Evolutionary conservation across 1,140 invertebrate species (phyloP), one percentile per base, ranked within the genome.

Genomic region (Eumeta japonica): DNA sequence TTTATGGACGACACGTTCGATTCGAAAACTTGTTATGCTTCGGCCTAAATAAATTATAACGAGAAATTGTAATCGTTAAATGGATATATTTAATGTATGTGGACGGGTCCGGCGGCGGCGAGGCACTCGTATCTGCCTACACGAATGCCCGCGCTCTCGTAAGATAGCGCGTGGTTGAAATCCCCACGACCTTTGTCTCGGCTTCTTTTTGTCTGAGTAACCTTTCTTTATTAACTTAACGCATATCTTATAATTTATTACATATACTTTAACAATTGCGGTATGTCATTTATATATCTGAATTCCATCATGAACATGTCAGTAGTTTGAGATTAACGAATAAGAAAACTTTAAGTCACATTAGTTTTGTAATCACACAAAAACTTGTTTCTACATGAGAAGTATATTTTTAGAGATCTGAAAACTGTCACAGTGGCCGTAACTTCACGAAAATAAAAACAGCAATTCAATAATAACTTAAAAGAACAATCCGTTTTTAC

Each of bases 21-120:
- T 71, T 74, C 70, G 62, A 70, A 71, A 71, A 71, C 70, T 71
- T 71, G 70, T 74, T 71, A 68, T 71, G 63, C 64, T 67, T 65
- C 66, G 60, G 62, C 62, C 60, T 67, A 64, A 73, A 71, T 74
- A 74, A 68, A 71, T 74, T 74, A 71, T 74, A 70, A 70, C 65
- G 66, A 71, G 65, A 70, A 66, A 74, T 74, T 70, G 65, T 71
- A 70, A 71, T 70, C 68, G 64, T 74, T 74, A 74, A 74, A 71
- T 63, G 59, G 60, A 70, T 73, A 67, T 68, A 71, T 68, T 68
- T 66, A 63, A 64, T 63, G 61, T 61, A 56, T 66, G 58, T 62
- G 41, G 50, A 41, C 48, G 52, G 48, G n/a, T 5, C 20, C 52
- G 48, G 45, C 48, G 46, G 39, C 28, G 18, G 39, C 20, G 35